Conservation (phyloP, 2,113 vertebrate species). For the Corythornis cristatus region DNA sequence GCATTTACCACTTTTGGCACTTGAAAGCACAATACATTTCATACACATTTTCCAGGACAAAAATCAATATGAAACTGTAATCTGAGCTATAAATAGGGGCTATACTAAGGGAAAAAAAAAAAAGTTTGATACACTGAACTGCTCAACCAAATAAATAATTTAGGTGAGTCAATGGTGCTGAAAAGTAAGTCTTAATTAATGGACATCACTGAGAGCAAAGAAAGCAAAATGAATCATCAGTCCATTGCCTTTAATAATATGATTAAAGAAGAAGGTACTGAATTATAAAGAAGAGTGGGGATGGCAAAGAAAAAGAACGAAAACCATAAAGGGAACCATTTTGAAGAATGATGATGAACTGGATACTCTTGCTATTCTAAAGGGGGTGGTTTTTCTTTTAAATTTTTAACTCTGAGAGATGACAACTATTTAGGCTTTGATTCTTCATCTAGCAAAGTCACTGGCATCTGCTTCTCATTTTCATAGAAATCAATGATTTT, state of each 20-base stretch:
- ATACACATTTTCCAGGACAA: constrained; percentile 18
- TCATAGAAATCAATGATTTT: constrained; percentile 3
- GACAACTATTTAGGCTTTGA: not conserved
- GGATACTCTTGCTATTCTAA: not conserved
- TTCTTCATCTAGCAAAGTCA: constrained; percentile 3
- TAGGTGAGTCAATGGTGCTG: constrained; percentile 36
- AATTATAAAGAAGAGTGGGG: constrained; percentile 51
- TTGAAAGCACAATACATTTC: constrained; percentile 33
- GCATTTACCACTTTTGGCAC: constrained; percentile 5
- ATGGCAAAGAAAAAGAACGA: constrained; percentile 28
- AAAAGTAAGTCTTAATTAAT: constrained; percentile 66
- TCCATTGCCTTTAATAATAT: constrained; percentile 57
- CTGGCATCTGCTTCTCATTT: not conserved
- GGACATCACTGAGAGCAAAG: constrained; percentile 56
- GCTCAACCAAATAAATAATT: constrained; percentile 66
- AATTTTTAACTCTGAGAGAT: not conserved
- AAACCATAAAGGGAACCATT: not conserved
- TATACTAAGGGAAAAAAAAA: not conserved
- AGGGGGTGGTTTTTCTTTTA: not conserved
- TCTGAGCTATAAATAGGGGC: constrained; percentile 23
- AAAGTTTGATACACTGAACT: constrained; percentile 48
- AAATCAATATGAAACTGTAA: constrained; percentile 53
- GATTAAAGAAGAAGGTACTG: constrained; percentile 63
- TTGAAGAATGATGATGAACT: constrained; percentile 19
- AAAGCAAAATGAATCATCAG: constrained; percentile 63